Evolutionary conservation across 2,797 vertebrate genomes (phyloP).

Genomic region (Dermochelys coriacea): DNA sequence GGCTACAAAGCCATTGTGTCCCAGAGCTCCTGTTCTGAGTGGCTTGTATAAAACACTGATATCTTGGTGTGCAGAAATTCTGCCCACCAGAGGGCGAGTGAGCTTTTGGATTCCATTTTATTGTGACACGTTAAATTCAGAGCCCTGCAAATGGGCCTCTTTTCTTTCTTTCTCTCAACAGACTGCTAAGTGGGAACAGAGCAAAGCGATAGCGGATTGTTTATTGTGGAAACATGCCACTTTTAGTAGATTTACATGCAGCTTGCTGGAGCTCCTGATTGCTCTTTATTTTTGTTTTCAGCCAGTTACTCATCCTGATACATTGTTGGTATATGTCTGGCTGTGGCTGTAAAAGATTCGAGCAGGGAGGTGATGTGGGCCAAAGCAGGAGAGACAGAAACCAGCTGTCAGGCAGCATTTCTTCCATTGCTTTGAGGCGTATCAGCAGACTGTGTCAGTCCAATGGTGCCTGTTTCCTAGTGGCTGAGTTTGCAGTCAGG

Average conservation of each 20-base stretch:
- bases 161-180: not conserved
- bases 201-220: conserved; percentile 40
- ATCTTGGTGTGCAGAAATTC: not conserved
- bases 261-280: conserved; percentile 48
- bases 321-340: conserved; percentile 17
- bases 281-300: conserved; percentile 48
- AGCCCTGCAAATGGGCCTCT: not conserved
- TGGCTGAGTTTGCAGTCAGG: conserved; percentile 27
- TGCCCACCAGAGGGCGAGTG: conserved; percentile 61
- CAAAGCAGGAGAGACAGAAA: conserved; percentile 57
- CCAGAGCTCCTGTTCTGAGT: not conserved
- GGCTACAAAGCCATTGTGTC: not conserved
- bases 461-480: not conserved
- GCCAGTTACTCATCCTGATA: conserved; percentile 56
- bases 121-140: not conserved
- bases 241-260: conserved; percentile 59
- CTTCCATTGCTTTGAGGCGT: conserved; percentile 54
- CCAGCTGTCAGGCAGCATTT: conserved; percentile 69
- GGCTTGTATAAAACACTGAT: not conserved
- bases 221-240: conserved; percentile 67
- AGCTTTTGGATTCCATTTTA: not conserved
- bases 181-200: conserved; percentile 2
- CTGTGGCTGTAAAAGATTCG: not conserved
- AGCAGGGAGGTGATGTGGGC: not conserved
- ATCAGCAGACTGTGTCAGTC: conserved; percentile 69